Conservation (phyloP, 2,888 invertebrate species). For the Chalcis sispes region DNA sequence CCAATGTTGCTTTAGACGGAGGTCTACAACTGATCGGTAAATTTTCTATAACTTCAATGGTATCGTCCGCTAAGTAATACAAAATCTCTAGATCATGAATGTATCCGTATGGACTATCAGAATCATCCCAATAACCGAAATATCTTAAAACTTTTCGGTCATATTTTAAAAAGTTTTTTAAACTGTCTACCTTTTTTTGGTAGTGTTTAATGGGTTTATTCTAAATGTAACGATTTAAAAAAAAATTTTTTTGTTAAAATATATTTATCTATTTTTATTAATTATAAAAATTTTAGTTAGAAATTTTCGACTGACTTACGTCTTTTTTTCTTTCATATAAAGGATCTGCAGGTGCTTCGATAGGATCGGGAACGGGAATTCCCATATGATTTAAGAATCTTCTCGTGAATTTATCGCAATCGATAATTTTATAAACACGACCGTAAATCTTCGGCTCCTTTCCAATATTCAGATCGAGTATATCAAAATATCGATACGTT, state of each 20-base stretch:
- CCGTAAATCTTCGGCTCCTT: conserved; percentile 88
- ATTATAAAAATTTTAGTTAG: too few relatives aligned
- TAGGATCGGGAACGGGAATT: conserved; percentile 86
- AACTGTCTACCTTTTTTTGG: conserved; percentile 14
- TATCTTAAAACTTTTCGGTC: conserved; percentile 88
- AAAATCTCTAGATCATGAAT: conserved; percentile 87
- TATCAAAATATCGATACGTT: conserved; percentile 86
- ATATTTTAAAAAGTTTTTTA: conserved; percentile 87
- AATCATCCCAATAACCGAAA: conserved; percentile 93
- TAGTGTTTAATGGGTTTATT: not conserved
- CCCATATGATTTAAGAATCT: conserved; percentile 90
- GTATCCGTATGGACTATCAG: conserved; percentile 85
- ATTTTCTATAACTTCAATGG: conserved; percentile 90
- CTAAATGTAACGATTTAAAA: conserved; percentile 10
- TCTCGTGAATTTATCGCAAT: conserved; percentile 92
- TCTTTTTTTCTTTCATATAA: conserved; percentile 65
- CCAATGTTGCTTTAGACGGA: conserved; percentile 84
- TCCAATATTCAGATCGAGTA: conserved; percentile 92
- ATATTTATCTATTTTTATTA: not conserved
- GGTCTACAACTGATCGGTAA: conserved; percentile 83
- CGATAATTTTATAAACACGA: conserved; percentile 87
- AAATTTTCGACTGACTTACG: conserved; percentile 60
- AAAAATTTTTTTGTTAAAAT: too few relatives aligned
- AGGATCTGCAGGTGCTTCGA: conserved; percentile 78
- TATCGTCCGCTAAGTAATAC: conserved; percentile 92